Evolutionary conservation across 2,797 vertebrate genomes (phyloP).

Genomic region (Mormyrus hasselquistii): DNA sequence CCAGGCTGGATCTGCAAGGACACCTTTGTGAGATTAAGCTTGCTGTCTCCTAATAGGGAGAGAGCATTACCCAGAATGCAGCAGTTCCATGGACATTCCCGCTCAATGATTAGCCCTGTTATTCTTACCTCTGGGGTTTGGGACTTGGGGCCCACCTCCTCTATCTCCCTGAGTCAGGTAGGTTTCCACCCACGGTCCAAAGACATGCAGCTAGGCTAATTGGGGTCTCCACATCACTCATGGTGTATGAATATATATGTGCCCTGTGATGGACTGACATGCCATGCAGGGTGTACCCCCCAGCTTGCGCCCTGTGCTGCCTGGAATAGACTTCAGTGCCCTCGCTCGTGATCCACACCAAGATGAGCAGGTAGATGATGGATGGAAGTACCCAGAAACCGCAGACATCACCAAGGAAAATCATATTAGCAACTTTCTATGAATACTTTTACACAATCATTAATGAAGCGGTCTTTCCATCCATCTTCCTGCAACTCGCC

Average conservation of each 20-base stretch:
- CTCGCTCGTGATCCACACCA: background rate
- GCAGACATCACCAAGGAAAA: background rate
- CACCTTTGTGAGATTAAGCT: background rate
- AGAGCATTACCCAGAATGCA: background rate
- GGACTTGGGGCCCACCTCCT: background rate
- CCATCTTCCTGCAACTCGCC: background rate
- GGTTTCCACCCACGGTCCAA: background rate
- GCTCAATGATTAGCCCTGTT: background rate
- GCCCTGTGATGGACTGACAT: background rate
- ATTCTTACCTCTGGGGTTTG: background rate
- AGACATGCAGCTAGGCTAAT: background rate
- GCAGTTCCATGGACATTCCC: background rate
- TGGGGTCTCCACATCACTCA: background rate
- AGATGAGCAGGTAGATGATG: background rate
- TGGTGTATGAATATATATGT: background rate
- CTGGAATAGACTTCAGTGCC: background rate
- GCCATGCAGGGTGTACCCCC: background rate
- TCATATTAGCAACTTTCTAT: background rate
- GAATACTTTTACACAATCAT: slow-evolving; percentile 4
- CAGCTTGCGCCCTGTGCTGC: background rate
- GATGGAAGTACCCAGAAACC: background rate
- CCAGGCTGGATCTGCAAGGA: background rate
- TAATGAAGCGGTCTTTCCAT: background rate
- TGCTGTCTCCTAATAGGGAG: background rate
- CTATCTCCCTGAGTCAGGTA: background rate